phyloP scores from a whole-genome alignment of 2,113 vertebrate species.

The Aleadryas rufinucha region DNA sequence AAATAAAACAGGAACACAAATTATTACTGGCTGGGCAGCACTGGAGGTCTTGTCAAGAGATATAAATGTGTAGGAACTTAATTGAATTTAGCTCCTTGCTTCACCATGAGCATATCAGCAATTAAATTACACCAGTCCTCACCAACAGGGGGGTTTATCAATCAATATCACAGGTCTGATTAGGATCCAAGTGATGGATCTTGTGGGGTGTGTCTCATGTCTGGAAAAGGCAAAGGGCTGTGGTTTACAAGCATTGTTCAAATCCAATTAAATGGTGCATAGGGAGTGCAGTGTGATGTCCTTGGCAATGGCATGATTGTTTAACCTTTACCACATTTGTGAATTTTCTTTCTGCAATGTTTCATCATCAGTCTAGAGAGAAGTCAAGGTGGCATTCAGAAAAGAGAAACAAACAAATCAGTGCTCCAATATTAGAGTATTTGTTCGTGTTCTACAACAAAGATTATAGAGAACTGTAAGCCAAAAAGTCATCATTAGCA shows the following conservation, averaged over 20 bases:
- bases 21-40: background rate
- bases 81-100: background rate
- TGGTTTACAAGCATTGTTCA: background rate
- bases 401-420: slow-evolving; percentile 44
- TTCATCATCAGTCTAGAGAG: background rate
- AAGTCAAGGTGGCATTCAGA: background rate
- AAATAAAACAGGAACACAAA: background rate
- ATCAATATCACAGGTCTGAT: background rate
- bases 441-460: background rate
- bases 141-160: background rate
- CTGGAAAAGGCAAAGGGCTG: background rate
- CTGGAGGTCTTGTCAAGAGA: background rate
- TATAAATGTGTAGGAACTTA: background rate
- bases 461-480: slow-evolving; percentile 19
- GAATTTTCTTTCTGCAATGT: background rate
- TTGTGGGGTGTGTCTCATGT: background rate
- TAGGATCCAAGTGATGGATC: background rate
- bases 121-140: background rate
- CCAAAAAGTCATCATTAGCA: background rate
- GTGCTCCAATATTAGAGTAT: background rate
- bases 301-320: background rate
- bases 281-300: background rate
- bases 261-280: background rate
- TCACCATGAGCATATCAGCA: background rate
- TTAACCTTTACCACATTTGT: background rate